A percentile compares a stretch with the other conserved stretches of the same genome.
phyloP scores from a whole-genome alignment of 1,140 invertebrate genomes.

The Bursaphelenchus mucronatus region DNA sequence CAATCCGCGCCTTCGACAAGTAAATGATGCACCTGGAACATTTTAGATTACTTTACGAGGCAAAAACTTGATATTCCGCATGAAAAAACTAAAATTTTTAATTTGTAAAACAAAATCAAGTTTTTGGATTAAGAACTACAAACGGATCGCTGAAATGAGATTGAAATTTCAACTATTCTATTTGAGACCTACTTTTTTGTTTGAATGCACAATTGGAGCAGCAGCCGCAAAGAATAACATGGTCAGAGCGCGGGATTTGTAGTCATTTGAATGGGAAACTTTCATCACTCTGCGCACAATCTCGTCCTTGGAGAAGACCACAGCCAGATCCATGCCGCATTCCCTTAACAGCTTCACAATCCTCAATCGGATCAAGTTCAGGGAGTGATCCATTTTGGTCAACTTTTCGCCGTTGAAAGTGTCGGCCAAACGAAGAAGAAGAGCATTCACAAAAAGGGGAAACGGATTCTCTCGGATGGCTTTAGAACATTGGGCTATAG shows the following conservation, averaged over 20 bases:
- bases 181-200: constrained; percentile 44
- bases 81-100: constrained; percentile 25
- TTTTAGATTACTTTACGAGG: too few relatives aligned
- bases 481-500: constrained; percentile 37
- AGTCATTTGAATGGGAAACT: constrained; percentile 50
- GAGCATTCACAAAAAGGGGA: constrained; percentile 42
- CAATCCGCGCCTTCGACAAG: constrained; percentile 44
- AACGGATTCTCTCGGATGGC: constrained; percentile 45
- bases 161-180: constrained; percentile 6
- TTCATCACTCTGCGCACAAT: constrained; percentile 47
- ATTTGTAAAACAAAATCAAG: constrained; percentile 7
- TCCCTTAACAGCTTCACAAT: constrained; percentile 41
- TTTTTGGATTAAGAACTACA: too few relatives aligned
- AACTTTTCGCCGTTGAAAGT: constrained; percentile 39
- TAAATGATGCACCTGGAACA: constrained; percentile 38
- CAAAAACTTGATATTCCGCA: too few relatives aligned
- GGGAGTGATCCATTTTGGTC: constrained; percentile 33
- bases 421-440: constrained; percentile 45
- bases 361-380: constrained; percentile 33
- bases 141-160: background rate
- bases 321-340: constrained; percentile 29
- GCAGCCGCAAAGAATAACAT: constrained; percentile 43
- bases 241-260: constrained; percentile 45
- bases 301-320: constrained; percentile 41
- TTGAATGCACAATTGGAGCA: constrained; percentile 39